Conservation (phyloP, 2,113 vertebrate genomes). For the Aphyosemion australe region DNA sequence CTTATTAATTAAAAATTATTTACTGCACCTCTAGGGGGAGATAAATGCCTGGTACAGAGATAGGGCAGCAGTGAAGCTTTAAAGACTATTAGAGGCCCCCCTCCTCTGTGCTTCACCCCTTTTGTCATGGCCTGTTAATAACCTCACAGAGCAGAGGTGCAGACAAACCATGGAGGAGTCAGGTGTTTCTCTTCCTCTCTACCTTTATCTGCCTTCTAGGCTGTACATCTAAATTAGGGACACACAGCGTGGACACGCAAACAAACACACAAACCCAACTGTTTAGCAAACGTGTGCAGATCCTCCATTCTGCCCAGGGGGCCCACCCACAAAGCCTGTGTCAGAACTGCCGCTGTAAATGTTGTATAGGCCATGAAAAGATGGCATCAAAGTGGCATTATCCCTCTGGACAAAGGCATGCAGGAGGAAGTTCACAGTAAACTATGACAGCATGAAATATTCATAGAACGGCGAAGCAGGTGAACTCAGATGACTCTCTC, state of each 20-base stretch:
- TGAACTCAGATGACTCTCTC: slow-evolving; percentile 7
- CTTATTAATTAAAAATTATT: slow-evolving; percentile 84
- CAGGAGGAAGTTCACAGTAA: slow-evolving; percentile 41
- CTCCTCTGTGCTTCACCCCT: slow-evolving; percentile 67
- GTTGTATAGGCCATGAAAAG: slow-evolving; percentile 48
- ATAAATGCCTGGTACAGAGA: slow-evolving; percentile 80
- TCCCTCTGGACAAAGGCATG: slow-evolving; percentile 43
- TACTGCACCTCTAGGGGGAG: slow-evolving; percentile 75
- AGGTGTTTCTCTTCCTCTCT: slow-evolving; percentile 49
- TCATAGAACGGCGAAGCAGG: slow-evolving; percentile 17
- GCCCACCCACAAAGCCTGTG: slow-evolving; percentile 35
- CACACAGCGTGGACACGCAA: slow-evolving; percentile 18
- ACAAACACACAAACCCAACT: slow-evolving; percentile 17
- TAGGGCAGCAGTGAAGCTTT: slow-evolving; percentile 79
- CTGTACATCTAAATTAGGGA: slow-evolving; percentile 58
- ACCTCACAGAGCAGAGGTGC: slow-evolving; percentile 64
- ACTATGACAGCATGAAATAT: slow-evolving; percentile 30
- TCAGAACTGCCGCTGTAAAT: slow-evolving; percentile 58
- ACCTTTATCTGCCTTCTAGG: slow-evolving; percentile 63
- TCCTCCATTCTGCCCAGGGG: slow-evolving; percentile 39
- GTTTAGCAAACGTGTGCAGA: slow-evolving; percentile 43
- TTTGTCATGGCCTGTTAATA: slow-evolving; percentile 79
- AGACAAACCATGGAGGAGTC: slow-evolving; percentile 66
- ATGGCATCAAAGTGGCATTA: slow-evolving; percentile 60
- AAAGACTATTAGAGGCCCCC: slow-evolving; percentile 81